phyloP scores from a whole-genome alignment of 92 coral and sea anemone genomes.

The Siderastrea siderea region DNA sequence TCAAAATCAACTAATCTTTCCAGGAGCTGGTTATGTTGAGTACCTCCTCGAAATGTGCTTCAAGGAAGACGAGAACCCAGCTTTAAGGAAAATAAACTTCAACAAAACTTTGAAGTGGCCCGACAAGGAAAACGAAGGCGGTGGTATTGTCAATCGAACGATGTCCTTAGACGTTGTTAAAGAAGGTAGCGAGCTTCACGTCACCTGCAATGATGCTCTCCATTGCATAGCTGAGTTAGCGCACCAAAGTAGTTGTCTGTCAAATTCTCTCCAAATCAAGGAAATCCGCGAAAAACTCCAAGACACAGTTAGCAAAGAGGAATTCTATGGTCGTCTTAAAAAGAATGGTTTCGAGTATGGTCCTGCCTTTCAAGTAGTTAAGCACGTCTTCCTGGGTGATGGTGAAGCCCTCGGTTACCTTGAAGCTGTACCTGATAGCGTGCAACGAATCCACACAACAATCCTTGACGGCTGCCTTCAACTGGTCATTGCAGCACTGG shows the following conservation, averaged over 20 bases:
- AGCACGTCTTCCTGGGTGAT: too few relatives aligned
- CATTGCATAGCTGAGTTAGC: not conserved
- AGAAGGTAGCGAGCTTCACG: not conserved
- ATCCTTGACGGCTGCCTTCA: too few relatives aligned
- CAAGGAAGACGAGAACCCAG: too few relatives aligned
- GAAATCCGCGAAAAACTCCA: not conserved
- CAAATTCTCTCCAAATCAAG: not conserved
- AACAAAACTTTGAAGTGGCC: too few relatives aligned
- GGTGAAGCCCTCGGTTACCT: too few relatives aligned
- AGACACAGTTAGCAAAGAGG: not conserved
- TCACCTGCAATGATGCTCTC: not conserved
- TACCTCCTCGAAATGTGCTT: too few relatives aligned
- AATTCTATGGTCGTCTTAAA: not conserved
- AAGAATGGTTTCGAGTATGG: constrained; percentile 39
- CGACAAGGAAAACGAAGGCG: not conserved
- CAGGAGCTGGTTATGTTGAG: not conserved
- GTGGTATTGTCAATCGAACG: not conserved
- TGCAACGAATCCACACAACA: too few relatives aligned
- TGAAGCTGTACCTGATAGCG: too few relatives aligned
- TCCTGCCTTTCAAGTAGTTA: too few relatives aligned
- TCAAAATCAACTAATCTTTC: not conserved
- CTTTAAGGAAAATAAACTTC: too few relatives aligned
- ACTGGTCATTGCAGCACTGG: too few relatives aligned
- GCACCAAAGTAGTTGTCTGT: not conserved
- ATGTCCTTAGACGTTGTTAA: not conserved